Conservation (phyloP, 2,113 vertebrate genomes). For the Saccopteryx leptura region DNA sequence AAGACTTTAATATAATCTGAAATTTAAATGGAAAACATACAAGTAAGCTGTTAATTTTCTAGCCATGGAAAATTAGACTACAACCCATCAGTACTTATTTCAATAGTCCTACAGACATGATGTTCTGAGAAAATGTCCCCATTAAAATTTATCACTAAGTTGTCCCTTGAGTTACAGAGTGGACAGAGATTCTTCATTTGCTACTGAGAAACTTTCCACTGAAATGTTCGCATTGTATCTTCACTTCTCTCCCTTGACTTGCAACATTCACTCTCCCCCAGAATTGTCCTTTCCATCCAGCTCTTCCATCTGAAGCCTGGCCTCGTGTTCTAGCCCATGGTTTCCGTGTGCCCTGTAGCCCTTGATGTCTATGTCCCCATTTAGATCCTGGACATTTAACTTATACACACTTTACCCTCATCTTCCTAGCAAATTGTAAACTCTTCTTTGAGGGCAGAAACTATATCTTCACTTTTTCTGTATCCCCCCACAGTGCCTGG, state of each 20-base stretch:
- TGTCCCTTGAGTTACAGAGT: background rate
- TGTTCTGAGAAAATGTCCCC: background rate
- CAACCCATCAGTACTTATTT: background rate
- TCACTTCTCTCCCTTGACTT: background rate
- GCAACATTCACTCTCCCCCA: background rate
- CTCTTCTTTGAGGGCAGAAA: background rate
- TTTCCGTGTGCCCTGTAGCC: background rate
- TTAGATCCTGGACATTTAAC: background rate
- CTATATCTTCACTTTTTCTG: background rate
- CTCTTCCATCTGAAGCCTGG: background rate
- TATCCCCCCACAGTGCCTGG: background rate
- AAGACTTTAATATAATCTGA: slow-evolving; percentile 44
- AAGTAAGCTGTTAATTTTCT: background rate
- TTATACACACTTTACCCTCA: background rate
- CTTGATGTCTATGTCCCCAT: background rate
- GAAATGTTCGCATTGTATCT: background rate
- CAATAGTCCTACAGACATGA: background rate
- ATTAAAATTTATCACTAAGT: background rate
- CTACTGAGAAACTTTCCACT: background rate
- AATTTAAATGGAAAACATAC: slow-evolving; percentile 5
- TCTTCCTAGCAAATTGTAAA: background rate
- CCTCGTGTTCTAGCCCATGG: background rate
- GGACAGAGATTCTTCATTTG: background rate
- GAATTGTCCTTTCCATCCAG: background rate
- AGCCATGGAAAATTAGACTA: slow-evolving; percentile 23